Evolutionary conservation across 2,888 invertebrate species (phyloP), one percentile per base, ranked within the genome.

Genomic region (Lepidocyrtoides sp.): DNA sequence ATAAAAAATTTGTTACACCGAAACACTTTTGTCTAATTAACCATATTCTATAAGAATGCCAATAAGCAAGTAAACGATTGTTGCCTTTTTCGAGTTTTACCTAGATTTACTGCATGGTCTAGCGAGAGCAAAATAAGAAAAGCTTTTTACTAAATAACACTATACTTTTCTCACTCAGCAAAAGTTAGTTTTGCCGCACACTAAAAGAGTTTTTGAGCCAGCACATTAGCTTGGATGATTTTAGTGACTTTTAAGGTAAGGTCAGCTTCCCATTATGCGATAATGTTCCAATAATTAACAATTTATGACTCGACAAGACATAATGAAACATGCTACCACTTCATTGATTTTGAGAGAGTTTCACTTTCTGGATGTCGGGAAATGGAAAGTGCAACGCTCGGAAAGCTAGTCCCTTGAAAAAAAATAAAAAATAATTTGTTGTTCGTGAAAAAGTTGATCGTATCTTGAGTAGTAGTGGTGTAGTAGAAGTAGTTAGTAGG

Each of bases 401-500:
- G n/a, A n/a, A n/a, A 20, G 57, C 7, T 23, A 5, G 20, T 57
- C 57, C 10, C 7, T 1, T 57, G 1, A 17, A 5, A 23, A 51
- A 36, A 36, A 36, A 36, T 36, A 2, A 36, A 36, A 57, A n/a
- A n/a, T 7, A 17, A n/a, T 57, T 57, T 57, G 10, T 17, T 57
- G 0, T 17, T 17, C 2, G 17, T 57, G 17, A 63, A 44, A 57
- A 86, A 86, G 86, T 86, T 86, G 86, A 86, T 77, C 86, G 44
- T 86, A 77, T 77, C 86, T 86, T 86, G n/a, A 36, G 36, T 36
- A 36, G 36, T 36, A 4, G 36, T 36, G 7, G 36, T 36, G 7
- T 36, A 36, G 3, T 4, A 4, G n/a, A 20, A 86, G 44, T 57
- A 75, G 57, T 77, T 12, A 32, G 44, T 86, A 60, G 51, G 48